Base-by-base conservation (phyloP, 2,113 vertebrate genomes). In the Jaculus jaculus region DNA sequence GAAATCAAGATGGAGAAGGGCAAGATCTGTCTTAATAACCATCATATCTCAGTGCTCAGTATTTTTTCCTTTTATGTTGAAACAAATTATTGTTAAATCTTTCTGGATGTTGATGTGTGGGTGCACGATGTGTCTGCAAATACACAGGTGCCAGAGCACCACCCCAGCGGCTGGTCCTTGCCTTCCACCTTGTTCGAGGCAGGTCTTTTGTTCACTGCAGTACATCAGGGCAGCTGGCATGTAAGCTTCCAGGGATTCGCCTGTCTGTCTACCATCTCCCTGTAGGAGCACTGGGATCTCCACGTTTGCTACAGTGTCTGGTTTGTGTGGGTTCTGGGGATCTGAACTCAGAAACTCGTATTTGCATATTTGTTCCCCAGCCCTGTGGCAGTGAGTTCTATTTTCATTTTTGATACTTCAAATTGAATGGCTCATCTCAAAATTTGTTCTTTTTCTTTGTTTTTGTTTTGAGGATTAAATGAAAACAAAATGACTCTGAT, bases 391-490 rank as follows among this genome's bases (percentile, higher is more conserved):
- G 10, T 3, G 30, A 78, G 39, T 90, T 89, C 82, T n/a, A 82
- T 54, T 51, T 94, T 82, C 68, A 68, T 77, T 93, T 90, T 84
- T 68, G 86, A 89, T 79, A 72, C 65, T 60, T 58, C 20, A 11
- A 94, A 66, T 5, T 58, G 78, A 54, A 84, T 13, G 51, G 66
- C n/a, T 66, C n/a, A 85, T 74, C 24, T 90, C 69, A 84, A 72
- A 42, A 11, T 47, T 24, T 21, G 21, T 13, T 32, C 18, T 32
- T 20, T 13, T 3, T 5, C 4, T 23, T 74, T 37, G 2, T 58
- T 87, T 84, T 89, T 78, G 39, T 71, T 88, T 74, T 89, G 72
- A 93, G 78, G 16, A 80, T 75, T 39, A 89, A 66, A 74, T 80
- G 54, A 89, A 92, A 94, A 92, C 81, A 66, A 54, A 54, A 9